Base-by-base conservation (phyloP, 1,140 invertebrate genomes). In the Danaus melanippus region DNA sequence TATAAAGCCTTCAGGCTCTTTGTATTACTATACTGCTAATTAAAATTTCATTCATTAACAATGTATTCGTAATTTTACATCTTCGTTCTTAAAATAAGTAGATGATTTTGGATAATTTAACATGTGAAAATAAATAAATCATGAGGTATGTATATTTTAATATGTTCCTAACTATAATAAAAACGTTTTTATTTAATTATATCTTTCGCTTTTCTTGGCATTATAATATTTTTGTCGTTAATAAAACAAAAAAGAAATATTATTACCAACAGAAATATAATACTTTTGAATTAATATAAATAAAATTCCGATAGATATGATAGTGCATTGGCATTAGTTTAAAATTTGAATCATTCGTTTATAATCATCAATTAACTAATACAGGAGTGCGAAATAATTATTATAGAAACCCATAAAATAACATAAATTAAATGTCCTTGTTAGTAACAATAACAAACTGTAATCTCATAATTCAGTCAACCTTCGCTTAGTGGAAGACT, bases 401-500 rank as follows among this genome's bases (percentile, higher is more conserved):
- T 15, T 1, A 15, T 15, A 15, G 3, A 15, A 15, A 15, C 15
- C 1, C 15, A 15, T 15, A 15, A 15, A 15, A 15, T 15, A 15
- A 15, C 3, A 15, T 15, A 1, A 15, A 12, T 46, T 11, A 7
- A 9, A 12, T 46, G 11, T 11, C 15, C 15, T 10, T 10, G 15
- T 46, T 49, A 49, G 58, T 73, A 66, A 73, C 56, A 63, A 67
- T 79, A 76, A 69, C 74, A 69, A 79, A 75, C 72, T 63, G 32
- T 12, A 40, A 50, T 41, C 11, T 9, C 48, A 58, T 67, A 58
- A 58, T 66, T 76, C 73, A 81, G 78, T 78, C 76, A 72, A 79
- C 74, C 78, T 75, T 67, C 77, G 43, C 64, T 52, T 55, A 50
- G 65, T 79, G 80, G 80, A 84, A 84, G 80, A 84, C 80, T 74